Evolutionary conservation across 2,113 vertebrate species (phyloP).

Genomic region (Grallaria varia): DNA sequence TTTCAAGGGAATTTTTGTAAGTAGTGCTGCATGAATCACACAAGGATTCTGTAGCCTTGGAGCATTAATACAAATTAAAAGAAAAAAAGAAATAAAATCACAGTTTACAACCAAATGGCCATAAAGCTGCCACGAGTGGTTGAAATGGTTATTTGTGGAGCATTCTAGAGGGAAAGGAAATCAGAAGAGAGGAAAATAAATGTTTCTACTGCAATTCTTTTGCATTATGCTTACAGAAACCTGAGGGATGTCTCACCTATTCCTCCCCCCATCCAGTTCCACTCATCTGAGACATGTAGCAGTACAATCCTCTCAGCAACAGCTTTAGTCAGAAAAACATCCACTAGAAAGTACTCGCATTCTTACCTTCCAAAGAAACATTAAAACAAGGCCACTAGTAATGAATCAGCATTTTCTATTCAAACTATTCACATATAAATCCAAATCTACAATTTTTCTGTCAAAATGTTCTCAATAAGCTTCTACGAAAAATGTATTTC

Average conservation of each 20-base stretch:
- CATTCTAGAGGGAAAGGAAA: not conserved
- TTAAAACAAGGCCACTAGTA: not conserved
- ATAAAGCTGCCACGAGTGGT: not conserved
- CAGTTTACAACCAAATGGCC: not conserved
- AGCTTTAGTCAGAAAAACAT: not conserved
- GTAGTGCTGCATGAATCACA: not conserved
- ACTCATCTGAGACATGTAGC: not conserved
- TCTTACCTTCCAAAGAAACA: not conserved
- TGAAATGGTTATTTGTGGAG: not conserved
- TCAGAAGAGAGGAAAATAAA: not conserved
- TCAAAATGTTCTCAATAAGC: not conserved
- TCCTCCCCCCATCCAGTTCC: not conserved
- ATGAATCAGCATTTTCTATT: not conserved
- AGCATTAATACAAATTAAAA: not conserved
- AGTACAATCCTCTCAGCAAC: not conserved
- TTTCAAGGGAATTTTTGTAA: conserved; percentile 1
- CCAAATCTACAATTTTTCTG: not conserved
- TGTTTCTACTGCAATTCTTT: not conserved
- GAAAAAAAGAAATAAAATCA: not conserved
- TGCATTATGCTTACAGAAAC: not conserved
- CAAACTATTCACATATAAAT: not conserved
- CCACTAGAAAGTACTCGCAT: not conserved
- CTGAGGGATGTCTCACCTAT: not conserved
- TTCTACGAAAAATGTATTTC: not conserved
- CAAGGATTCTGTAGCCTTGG: not conserved